These are phyloP conservation scores for Brachirus orientalis DNA, from an alignment of 2,113 vertebrate species.

Conservation along the genomic window DNA sequence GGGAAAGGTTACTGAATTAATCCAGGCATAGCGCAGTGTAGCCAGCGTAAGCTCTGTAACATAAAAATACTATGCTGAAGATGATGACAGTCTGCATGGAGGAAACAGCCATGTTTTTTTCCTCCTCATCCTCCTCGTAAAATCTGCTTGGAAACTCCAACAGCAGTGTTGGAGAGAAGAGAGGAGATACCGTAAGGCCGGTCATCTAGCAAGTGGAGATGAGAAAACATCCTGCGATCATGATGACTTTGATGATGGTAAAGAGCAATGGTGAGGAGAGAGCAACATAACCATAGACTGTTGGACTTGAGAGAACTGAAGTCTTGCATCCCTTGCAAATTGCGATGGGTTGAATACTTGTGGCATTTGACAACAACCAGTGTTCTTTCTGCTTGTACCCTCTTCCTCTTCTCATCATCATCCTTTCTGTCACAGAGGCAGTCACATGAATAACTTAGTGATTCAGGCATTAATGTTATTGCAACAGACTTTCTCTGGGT, in stretches of 20 bases:
- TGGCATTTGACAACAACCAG: no score
- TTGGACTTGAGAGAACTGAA: constrained; percentile 28
- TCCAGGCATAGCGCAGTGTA: constrained; percentile 44
- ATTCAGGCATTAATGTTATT: constrained; percentile 17
- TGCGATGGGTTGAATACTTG: constrained; percentile 10
- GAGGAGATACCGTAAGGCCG: constrained; percentile 57
- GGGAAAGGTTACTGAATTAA: constrained; percentile 56
- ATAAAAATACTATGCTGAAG: constrained; percentile 60
- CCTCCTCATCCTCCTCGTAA: constrained; percentile 35
- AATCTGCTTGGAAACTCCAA: constrained; percentile 58
- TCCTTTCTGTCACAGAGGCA: constrained; percentile 30
- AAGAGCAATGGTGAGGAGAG: constrained; percentile 53
- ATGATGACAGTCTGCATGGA: constrained; percentile 51
- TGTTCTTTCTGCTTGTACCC: constrained; percentile 7
- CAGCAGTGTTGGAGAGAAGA: constrained; percentile 53
- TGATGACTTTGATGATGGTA: constrained; percentile 41
- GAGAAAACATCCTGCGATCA: constrained; percentile 38
- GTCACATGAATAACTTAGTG: constrained; percentile 39
- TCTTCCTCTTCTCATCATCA: constrained; percentile 30
- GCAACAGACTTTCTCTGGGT: constrained; percentile 18
- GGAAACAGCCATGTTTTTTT: constrained; percentile 57
- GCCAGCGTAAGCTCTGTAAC: constrained; percentile 44
- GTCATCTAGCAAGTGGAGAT: constrained; percentile 41
- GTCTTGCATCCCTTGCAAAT: constrained; percentile 21
- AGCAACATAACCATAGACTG: constrained; percentile 15